Evolutionary conservation across 1,140 invertebrate genomes (phyloP), one percentile per base, ranked within the genome.

Genomic region (Cydia fagiglandana): DNA sequence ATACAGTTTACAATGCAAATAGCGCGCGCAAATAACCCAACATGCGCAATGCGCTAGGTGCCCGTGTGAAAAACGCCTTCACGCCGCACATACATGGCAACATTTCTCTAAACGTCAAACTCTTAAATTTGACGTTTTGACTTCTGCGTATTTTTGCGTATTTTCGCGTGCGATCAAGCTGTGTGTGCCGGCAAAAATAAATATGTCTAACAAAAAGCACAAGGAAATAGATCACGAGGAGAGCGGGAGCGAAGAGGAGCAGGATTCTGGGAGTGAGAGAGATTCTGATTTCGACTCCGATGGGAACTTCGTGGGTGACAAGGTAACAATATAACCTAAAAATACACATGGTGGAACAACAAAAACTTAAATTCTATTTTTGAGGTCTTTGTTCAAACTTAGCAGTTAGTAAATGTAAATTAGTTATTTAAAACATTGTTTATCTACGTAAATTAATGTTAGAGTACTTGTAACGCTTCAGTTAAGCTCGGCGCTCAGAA

Each of bases 241-340:
- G 7, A 90, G 86, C 79, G 90, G 87, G 53, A 89, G 84, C 79
- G 89, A 92, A 75, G 88, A 86, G 73, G 88, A 91, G 74, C 85
- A 88, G 70, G 86, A 88, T 68, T 91, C 86, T 20, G 88, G 83
- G 7, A 88, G 86, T 74, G 89, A 92, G n/a, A 85, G 73, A 56
- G 88, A 90, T 73, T 91, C 91, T 0, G 91, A 92, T 73, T 85
- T 91, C 41, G 90, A 92, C 80, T 91, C 89, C 3, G 89, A 91
- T 70, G 88, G 88, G 38, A 92, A 91, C 76, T 91, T 80, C 66
- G 75, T 91, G 56, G 89, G 89, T 10, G 89, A 91, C 47, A 86
- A 89, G 83, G 89, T 90, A 82, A 20, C 73, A 81, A 78, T 76
- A 84, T 91, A 91, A 91, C 90, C 88, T 89, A 76, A 73, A 78